Evolutionary conservation across 2,113 vertebrate genomes (phyloP).

Genomic region (Grus americana): DNA sequence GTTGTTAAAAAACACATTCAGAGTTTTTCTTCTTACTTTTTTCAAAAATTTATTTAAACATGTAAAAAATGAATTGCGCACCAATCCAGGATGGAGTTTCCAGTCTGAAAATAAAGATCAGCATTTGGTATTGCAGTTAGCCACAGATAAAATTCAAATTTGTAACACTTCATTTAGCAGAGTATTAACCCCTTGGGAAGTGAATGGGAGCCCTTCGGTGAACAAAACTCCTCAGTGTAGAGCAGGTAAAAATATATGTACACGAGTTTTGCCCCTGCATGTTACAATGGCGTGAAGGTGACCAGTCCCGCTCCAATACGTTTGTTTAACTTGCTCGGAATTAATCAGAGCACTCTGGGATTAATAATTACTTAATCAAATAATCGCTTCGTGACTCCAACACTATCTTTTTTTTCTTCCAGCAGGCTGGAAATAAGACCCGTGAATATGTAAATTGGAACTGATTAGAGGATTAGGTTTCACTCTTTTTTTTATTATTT

Average conservation of each 20-base stretch:
- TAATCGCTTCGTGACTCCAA: slow-evolving; percentile 78
- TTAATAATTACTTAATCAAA: slow-evolving; percentile 89
- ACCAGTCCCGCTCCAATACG: slow-evolving; percentile 48
- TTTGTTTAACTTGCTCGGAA: slow-evolving; percentile 77
- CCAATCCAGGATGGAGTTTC: slow-evolving; percentile 12
- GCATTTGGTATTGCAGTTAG: slow-evolving; percentile 74
- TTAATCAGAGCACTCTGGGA: slow-evolving; percentile 78
- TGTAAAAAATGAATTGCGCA: neutral
- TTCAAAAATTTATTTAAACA: neutral
- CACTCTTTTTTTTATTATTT: slow-evolving; percentile 78
- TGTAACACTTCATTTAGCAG: slow-evolving; percentile 77
- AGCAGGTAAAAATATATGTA: slow-evolving; percentile 62
- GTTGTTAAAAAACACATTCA: neutral
- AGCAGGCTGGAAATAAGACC: slow-evolving; percentile 77
- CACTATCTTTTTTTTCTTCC: slow-evolving; percentile 70
- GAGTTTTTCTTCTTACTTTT: neutral
- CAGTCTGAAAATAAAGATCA: slow-evolving; percentile 40
- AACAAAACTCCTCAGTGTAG: slow-evolving; percentile 67
- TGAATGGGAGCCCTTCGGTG: slow-evolving; percentile 60
- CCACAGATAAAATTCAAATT: slow-evolving; percentile 72
- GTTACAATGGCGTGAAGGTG: slow-evolving; percentile 53
- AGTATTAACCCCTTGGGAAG: slow-evolving; percentile 71
- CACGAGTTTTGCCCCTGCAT: neutral
- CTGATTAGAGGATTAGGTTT: slow-evolving; percentile 89
- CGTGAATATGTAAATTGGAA: slow-evolving; percentile 90